These are phyloP conservation scores for Trematomus loennbergii DNA, from an alignment of 2,113 vertebrate genomes.

Conservation along the genomic window DNA sequence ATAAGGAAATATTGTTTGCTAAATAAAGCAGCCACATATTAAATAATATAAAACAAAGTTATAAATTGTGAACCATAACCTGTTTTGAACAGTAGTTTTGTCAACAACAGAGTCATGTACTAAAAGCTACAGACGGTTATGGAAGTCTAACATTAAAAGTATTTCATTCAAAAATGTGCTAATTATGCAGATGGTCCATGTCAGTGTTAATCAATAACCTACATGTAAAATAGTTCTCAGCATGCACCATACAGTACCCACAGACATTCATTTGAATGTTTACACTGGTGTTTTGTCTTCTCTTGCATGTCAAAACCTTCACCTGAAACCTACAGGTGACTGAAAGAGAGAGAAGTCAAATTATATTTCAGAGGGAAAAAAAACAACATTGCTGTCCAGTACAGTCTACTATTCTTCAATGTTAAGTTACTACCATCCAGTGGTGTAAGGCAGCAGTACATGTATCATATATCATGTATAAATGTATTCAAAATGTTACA, in stretches of 20 bases:
- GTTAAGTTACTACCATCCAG: conserved; percentile 64
- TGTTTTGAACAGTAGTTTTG: neutral
- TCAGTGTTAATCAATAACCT: neutral
- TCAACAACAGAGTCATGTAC: neutral
- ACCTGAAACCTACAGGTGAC: conserved; percentile 1
- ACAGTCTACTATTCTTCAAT: neutral
- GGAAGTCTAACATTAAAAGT: neutral
- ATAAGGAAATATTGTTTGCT: neutral
- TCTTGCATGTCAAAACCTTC: neutral
- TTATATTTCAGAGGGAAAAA: neutral
- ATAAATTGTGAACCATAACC: too few species aligned
- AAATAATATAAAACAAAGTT: neutral
- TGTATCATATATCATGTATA: neutral
- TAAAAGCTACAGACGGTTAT: neutral
- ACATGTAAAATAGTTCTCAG: neutral
- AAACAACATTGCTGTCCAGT: neutral
- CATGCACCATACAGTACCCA: neutral
- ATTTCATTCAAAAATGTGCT: neutral
- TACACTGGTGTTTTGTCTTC: neutral
- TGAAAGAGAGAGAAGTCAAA: neutral
- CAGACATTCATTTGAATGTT: neutral
- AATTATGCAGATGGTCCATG: neutral
- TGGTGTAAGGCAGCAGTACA: conserved; percentile 41
- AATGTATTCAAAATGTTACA: too few species aligned
- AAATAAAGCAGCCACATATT: neutral